Conservation (phyloP, 2,797 vertebrate species). For the Bufotes viridis region DNA sequence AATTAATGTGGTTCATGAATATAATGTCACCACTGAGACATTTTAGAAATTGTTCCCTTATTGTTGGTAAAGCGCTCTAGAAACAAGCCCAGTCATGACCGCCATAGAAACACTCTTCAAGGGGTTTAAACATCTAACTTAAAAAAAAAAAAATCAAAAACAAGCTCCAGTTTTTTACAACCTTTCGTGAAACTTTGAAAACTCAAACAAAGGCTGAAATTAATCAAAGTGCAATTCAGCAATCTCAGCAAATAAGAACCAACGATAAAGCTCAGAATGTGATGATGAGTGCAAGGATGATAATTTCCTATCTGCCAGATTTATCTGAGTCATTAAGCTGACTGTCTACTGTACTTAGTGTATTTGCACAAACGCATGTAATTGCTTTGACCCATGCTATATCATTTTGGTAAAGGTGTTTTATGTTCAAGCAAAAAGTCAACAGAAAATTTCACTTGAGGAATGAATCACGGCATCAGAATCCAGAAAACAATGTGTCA, state of each 20-base stretch:
- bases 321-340: conserved; percentile 23
- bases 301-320: conserved; percentile 34
- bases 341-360: not conserved
- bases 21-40: too few species aligned
- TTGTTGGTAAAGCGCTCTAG: too few species aligned
- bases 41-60: too few species aligned
- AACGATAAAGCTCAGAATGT: conserved; percentile 27
- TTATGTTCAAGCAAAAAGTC: not conserved
- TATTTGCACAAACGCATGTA: conserved; percentile 45
- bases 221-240: conserved; percentile 12
- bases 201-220: too few species aligned
- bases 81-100: too few species aligned
- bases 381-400: conserved; percentile 40
- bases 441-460: not conserved
- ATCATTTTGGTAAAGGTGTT: conserved; percentile 37
- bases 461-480: not conserved
- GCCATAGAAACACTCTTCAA: too few species aligned
- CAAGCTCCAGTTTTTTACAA: too few species aligned
- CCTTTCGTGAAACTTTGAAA: too few species aligned
- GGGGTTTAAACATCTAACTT: too few species aligned
- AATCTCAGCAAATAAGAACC: conserved; percentile 14
- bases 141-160: too few species aligned
- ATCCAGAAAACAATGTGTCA: conserved; percentile 4
- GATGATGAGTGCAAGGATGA: conserved; percentile 44
- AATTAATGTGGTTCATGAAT: too few species aligned